These are phyloP conservation scores for Thelaira solivaga DNA, from an alignment of 2,888 invertebrate species.

Conservation along the genomic window DNA sequence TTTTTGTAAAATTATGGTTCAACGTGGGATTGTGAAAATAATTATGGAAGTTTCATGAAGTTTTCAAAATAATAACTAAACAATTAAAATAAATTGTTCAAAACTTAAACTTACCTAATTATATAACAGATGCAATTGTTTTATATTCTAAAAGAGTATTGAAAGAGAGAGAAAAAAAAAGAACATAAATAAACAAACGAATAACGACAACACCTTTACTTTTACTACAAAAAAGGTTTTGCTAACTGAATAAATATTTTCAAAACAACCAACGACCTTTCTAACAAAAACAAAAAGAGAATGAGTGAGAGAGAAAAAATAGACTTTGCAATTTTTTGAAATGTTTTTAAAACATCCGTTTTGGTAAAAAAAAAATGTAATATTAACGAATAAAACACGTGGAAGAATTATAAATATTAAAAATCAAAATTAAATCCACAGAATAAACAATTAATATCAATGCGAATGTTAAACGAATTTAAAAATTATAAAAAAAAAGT, in stretches of 20 bases:
- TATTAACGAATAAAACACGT: conserved; percentile 27
- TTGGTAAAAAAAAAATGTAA: conserved; percentile 8
- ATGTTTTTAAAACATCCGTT: no score
- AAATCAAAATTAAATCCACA: neutral
- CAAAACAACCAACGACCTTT: conserved; percentile 55
- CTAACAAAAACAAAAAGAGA: conserved; percentile 21
- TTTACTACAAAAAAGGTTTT: conserved; percentile 65
- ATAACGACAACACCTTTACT: conserved; percentile 66
- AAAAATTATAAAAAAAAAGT: no score
- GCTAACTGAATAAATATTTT: conserved; percentile 64
- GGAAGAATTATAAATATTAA: conserved; percentile 17
- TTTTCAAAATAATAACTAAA: neutral
- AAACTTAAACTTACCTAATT: conserved; percentile 2
- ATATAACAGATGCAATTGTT: conserved; percentile 32
- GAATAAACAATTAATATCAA: neutral
- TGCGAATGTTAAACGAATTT: no score
- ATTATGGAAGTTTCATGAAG: neutral
- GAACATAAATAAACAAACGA: conserved; percentile 53
- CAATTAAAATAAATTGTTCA: neutral
- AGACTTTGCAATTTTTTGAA: conserved; percentile 3
- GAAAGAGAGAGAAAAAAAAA: neutral
- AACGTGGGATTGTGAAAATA: conserved; percentile 38
- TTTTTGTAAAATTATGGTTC: conserved; percentile 33
- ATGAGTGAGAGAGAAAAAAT: conserved; percentile 7
- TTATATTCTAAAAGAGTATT: neutral